These are phyloP conservation scores for Aricia agestis DNA, from an alignment of 1,140 invertebrate species.

Conservation along the genomic window DNA sequence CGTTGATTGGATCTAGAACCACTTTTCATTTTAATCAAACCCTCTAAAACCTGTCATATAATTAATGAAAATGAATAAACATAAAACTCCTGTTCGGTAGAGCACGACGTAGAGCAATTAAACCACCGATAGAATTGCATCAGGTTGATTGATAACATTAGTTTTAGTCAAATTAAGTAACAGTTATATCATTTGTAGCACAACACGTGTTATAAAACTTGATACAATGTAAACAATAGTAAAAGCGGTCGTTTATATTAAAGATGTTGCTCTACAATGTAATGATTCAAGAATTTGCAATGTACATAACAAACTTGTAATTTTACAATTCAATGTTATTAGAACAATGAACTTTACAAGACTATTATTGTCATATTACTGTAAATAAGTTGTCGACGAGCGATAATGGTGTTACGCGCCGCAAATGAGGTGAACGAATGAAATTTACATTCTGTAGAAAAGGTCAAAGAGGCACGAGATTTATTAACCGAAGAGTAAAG, in stretches of 20 bases:
- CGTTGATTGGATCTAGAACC: neutral
- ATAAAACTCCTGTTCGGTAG: neutral
- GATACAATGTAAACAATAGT: neutral
- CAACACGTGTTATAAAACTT: neutral
- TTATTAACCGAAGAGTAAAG: neutral
- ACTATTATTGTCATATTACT: neutral
- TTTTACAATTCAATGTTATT: neutral
- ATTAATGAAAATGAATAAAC: neutral
- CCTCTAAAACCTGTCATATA: neutral
- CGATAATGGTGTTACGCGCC: neutral
- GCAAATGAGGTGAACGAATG: neutral
- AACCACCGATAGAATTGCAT: neutral
- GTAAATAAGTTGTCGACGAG: neutral
- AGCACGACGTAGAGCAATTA: neutral
- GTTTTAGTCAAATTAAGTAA: conserved; percentile 4
- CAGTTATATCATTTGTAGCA: neutral
- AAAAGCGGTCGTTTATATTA: neutral
- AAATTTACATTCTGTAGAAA: neutral
- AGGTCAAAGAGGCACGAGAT: neutral
- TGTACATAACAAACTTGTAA: neutral
- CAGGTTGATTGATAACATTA: conserved; percentile 1
- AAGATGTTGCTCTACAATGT: no score
- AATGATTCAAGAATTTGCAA: neutral
- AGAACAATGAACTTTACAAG: neutral
- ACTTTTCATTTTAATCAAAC: neutral